Evolutionary conservation across 30 jellyfish, hydroid and myxozoan genomes (phyloP), one percentile per base, ranked within the genome.

Genomic region (Clytia hemisphaerica): DNA sequence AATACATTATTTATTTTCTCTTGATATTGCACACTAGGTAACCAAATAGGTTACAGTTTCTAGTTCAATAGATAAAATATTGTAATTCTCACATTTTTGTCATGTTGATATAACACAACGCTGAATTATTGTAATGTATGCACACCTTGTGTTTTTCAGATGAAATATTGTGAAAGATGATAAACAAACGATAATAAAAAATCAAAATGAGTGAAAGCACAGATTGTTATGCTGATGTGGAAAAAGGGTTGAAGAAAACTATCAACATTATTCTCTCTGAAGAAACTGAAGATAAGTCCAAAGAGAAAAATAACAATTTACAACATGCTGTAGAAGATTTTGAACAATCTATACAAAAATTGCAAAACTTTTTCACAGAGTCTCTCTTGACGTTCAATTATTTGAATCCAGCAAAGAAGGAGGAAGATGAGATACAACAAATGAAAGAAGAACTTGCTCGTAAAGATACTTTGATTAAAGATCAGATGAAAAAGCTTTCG

Each of bases 301-400:
- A 28, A 21, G 70, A 57, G n/a, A n/a, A n/a, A n/a, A n/a, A n/a
- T n/a, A n/a, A n/a, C 5, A 57, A 26, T 57, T 31, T 57, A 57
- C 25, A 26, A n/a, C 25, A 57, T 57, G 70, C 70, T 57, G 25
- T 57, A 18, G 30, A 57, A 21, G 70, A 57, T 21, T 57, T 57
- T 57, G 70, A 57, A 33, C 44, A 57, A 57, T 57, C 70, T 5
- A 2, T 57, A 7, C 25, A 31, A 12, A 57, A 57, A 26, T 31
- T 57, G 2, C 25, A 57, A 33, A n/a, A 21, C 19, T 57, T 57
- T n/a, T 57, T 57, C 30, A 33, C 29, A 0, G 19, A 33, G 30
- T 25, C 70, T 33, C 16, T 31, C 19, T 5, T 57, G n/a, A 22
- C 30, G 44, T 45, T 22, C 15, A 57, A 57, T 6, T 22, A 21